A percentile compares a stretch with the other conserved stretches of the same genome.
Conservation (phyloP, 2,113 vertebrate species). For the Macheiramphus alcinus region DNA sequence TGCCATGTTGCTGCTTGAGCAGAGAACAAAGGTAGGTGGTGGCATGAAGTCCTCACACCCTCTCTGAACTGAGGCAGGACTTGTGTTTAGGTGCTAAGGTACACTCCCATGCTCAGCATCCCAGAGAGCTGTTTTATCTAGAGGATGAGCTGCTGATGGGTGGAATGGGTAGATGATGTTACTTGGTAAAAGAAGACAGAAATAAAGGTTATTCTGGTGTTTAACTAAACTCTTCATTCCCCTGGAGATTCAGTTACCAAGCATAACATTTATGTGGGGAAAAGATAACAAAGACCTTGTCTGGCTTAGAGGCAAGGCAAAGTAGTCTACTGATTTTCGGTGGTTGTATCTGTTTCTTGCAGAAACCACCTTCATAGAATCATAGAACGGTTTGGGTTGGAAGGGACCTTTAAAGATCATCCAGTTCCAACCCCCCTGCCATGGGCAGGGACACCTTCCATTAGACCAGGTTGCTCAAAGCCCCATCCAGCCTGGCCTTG, state of each 20-base stretch:
- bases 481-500: too few relatives aligned
- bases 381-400: too few relatives aligned
- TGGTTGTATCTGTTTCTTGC: background rate
- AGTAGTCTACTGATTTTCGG: background rate
- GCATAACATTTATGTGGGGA: background rate
- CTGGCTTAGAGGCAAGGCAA: background rate
- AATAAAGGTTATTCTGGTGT: background rate
- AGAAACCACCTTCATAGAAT: background rate
- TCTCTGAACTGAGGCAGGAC: background rate
- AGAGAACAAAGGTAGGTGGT: conserved; percentile 42
- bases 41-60: background rate
- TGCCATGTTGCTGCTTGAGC: background rate
- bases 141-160: background rate
- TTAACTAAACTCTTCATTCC: background rate
- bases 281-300: background rate
- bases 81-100: background rate
- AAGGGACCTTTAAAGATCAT: too few relatives aligned
- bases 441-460: too few relatives aligned
- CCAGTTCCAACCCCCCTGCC: too few relatives aligned
- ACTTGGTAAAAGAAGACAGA: background rate
- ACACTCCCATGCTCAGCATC: background rate
- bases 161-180: background rate
- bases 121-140: background rate
- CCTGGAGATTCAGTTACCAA: background rate
- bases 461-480: too few relatives aligned